phyloP scores from a whole-genome alignment of 2,797 vertebrate genomes.

The Tenualosa thibaudeaui region DNA sequence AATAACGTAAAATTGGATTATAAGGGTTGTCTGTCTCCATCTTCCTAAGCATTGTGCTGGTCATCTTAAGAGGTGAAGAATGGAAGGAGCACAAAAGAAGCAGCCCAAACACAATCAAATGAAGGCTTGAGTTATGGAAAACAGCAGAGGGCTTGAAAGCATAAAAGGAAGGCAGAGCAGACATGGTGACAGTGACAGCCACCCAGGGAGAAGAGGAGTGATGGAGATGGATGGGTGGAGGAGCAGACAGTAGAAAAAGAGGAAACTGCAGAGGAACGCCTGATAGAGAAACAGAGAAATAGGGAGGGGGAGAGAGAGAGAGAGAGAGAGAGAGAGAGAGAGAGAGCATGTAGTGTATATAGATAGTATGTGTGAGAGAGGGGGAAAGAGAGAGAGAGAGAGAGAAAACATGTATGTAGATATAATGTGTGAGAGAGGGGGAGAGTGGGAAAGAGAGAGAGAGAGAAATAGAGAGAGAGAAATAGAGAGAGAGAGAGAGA shows the following conservation, averaged over 20 bases:
- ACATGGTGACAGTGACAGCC: slow-evolving; percentile 14
- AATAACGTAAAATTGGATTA: no score
- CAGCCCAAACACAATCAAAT: neutral
- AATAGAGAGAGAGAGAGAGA: neutral
- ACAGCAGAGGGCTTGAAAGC: neutral
- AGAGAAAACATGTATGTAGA: neutral
- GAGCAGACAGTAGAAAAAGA: neutral
- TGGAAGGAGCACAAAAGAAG: neutral
- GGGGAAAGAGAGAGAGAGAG: neutral
- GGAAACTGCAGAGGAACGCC: neutral
- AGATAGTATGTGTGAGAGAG: neutral
- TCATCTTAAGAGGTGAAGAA: neutral
- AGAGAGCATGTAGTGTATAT: neutral
- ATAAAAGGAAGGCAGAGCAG: neutral
- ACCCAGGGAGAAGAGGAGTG: neutral
- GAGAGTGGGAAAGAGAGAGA: neutral
- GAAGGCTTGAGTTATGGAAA: neutral
- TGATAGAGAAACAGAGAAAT: neutral
- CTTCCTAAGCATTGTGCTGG: neutral
- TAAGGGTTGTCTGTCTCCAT: neutral
- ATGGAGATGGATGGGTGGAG: neutral
- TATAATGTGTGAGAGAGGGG: neutral
- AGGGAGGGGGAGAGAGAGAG: neutral
- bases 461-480: neutral
- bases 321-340: neutral